Evolutionary conservation across 2,888 invertebrate genomes (phyloP), one percentile per base, ranked within the genome.

Genomic region (Parnassius glacialis): DNA sequence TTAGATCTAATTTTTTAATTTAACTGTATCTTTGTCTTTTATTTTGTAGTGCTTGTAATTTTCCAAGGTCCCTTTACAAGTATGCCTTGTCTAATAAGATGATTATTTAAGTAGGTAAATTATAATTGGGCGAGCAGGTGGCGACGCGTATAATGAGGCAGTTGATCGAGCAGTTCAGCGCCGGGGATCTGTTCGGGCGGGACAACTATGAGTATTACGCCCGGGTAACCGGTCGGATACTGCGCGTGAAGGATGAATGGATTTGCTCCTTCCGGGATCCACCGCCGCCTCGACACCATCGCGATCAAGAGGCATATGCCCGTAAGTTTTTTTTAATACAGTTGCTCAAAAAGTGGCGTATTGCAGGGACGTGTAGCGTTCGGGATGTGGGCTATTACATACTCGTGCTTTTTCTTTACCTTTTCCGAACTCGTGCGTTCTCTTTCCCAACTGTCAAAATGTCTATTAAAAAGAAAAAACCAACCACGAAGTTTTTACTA

Each of bases 61-160:
- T 41, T 10, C 16, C 11, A 55, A 1, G 12, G 45, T 5, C 9
- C 44, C 9, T 9, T 20, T 45, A 12, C 10, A 55, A 20, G 12
- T 44, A 1, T 12, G 12, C 5, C n/a, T 25, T 43, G 13, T 25
- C 7, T 48, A 13, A 13, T 13, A 16, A 5, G 10, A 20, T 16
- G 45, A 45, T 7, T 50, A 12, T 48, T 42, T 48, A 12, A 50
- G 34, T 47, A 13, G 7, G 7, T 48, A 45, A n/a, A 9, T 2
- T 13, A 42, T 34, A 9, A 48, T 42, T 50, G 57, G 41, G 11
- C 12, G 50, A 11, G 95, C 83, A 98, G 97, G 96, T 97, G 81
- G 98, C 99, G 69, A 98, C 98, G 45, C 94, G 96, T 76, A 97
- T 99, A 69, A 98, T 99, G 96, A 97, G 98, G 80, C 96, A 98